phyloP scores from a whole-genome alignment of 2,888 invertebrate species.

The Ophion costatus region DNA sequence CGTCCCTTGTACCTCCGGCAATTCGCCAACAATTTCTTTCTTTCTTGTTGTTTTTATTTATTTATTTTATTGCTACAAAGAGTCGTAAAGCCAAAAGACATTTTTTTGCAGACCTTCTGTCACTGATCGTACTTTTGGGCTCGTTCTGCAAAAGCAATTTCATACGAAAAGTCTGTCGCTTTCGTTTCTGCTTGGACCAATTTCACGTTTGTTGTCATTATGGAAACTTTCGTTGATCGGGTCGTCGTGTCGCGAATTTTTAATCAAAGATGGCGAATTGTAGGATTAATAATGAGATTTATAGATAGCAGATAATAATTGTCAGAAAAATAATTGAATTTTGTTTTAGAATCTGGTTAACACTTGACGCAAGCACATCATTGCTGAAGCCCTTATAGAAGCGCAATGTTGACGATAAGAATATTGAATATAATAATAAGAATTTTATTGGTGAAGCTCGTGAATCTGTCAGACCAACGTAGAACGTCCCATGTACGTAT shows the following conservation, averaged over 20 bases:
- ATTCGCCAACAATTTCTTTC: neutral
- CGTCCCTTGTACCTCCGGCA: neutral
- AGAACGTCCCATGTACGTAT: constrained; percentile 8
- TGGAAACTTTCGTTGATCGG: too few relatives aligned
- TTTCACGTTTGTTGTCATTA: too few relatives aligned
- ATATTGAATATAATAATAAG: neutral
- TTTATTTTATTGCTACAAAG: neutral
- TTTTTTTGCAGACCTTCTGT: neutral
- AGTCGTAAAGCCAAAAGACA: too few relatives aligned
- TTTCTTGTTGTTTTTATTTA: neutral
- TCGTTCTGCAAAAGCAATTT: too few relatives aligned
- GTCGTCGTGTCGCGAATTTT: too few relatives aligned
- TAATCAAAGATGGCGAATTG: too few relatives aligned
- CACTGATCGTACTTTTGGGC: too few relatives aligned
- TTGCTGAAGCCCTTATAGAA: neutral
- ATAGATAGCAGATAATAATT: neutral
- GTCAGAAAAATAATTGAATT: neutral
- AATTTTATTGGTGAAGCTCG: neutral
- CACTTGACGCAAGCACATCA: neutral
- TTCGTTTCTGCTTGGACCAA: too few relatives aligned
- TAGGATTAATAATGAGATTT: neutral
- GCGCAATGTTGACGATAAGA: neutral
- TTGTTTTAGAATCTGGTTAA: too few relatives aligned
- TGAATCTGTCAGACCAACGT: neutral
- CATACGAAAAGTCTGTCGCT: too few relatives aligned